phyloP scores from a whole-genome alignment of 2,113 vertebrate genomes.

The Trochalopteron elliotii region DNA sequence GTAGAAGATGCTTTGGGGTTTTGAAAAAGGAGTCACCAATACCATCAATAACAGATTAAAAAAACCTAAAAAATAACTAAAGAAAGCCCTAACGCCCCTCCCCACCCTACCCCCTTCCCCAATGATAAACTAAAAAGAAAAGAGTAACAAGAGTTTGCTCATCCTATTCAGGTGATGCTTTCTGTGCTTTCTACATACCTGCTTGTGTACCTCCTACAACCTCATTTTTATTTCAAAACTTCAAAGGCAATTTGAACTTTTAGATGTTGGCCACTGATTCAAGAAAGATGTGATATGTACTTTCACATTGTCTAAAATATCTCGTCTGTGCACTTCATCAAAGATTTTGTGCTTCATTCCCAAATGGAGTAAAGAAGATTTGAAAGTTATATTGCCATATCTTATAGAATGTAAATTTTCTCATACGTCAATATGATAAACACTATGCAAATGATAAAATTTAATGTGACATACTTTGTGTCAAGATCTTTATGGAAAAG shows the following conservation, averaged over 20 bases:
- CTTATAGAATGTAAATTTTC: background rate
- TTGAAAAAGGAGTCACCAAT: background rate
- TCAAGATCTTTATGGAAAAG: background rate
- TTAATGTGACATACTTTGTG: background rate
- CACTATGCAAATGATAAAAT: background rate
- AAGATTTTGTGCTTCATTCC: background rate
- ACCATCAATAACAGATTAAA: background rate
- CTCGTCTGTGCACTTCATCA: background rate
- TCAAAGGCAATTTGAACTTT: background rate
- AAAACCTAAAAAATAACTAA: fast-evolving
- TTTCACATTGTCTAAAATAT: background rate
- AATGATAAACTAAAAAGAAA: no score
- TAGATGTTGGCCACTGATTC: background rate
- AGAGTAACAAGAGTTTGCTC: background rate
- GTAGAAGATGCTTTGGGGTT: background rate
- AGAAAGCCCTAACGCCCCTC: fast-evolving
- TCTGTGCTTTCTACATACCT: background rate
- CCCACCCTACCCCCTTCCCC: fast-evolving
- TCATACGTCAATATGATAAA: background rate
- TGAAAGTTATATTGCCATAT: background rate
- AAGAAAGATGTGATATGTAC: background rate
- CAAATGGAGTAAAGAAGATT: background rate
- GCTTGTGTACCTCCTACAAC: fast-evolving
- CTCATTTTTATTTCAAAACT: background rate
- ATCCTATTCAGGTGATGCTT: background rate